Conservation (phyloP, 2,888 invertebrate species). For the Uropetala carovei region DNA sequence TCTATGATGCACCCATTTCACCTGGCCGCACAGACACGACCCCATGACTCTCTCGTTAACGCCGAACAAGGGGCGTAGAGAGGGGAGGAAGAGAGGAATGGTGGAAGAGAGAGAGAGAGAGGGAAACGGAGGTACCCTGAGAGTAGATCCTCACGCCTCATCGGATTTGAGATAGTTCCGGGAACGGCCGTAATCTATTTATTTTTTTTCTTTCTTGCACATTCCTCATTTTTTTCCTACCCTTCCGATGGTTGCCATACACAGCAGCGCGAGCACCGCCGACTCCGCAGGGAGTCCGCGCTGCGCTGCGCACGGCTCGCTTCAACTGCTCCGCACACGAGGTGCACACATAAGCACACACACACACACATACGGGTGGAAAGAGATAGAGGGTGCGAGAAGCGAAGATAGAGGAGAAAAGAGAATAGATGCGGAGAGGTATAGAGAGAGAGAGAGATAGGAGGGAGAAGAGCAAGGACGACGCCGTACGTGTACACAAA, state of each 20-base stretch:
- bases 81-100: not conserved
- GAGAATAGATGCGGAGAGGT: not conserved
- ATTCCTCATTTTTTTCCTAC: too few relatives aligned
- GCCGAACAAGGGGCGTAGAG: not conserved
- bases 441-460: not conserved
- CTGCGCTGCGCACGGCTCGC: not conserved
- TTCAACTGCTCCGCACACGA: not conserved
- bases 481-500: not conserved
- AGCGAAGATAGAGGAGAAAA: not conserved
- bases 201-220: too few relatives aligned
- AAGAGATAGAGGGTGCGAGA: not conserved
- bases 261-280: not conserved
- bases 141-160: not conserved
- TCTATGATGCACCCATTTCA: slow-evolving; percentile 64
- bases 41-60: slow-evolving; percentile 44
- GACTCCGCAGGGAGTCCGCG: not conserved
- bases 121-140: not conserved
- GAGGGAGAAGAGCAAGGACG: not conserved
- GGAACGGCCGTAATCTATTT: not conserved
- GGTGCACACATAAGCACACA: not conserved
- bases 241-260: not conserved
- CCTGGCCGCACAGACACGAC: slow-evolving; percentile 57
- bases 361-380: too few relatives aligned
- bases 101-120: not conserved
- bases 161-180: not conserved